phyloP scores from a whole-genome alignment of 2,888 invertebrate genomes.

The Pantelozetes paolii region DNA sequence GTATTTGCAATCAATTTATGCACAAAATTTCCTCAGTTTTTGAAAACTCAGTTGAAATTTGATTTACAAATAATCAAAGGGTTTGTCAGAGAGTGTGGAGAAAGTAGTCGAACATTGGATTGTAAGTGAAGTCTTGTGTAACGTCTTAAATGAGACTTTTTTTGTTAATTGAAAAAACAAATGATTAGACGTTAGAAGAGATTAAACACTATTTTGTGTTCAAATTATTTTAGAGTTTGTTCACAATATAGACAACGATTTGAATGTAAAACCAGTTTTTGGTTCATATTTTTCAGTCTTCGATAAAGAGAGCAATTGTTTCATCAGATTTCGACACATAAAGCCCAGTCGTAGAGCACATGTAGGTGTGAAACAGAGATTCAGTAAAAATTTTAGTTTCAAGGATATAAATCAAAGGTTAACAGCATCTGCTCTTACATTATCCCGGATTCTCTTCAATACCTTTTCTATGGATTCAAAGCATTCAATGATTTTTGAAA shows the following conservation, averaged over 20 bases:
- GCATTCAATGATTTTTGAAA: no score
- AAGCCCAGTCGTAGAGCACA: background rate
- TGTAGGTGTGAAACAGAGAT: background rate
- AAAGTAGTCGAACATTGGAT: conserved; percentile 28
- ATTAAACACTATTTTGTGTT: background rate
- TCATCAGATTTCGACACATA: conserved; percentile 31
- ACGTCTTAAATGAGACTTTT: background rate
- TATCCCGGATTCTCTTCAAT: background rate
- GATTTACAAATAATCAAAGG: background rate
- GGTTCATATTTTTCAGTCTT: background rate
- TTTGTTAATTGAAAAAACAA: background rate
- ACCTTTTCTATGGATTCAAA: background rate
- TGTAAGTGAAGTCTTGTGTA: background rate
- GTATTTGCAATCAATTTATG: conserved; percentile 1
- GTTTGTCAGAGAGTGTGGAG: conserved; percentile 1
- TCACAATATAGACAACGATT: background rate
- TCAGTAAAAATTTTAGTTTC: background rate
- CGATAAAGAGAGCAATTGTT: conserved; percentile 23
- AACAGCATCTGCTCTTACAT: conserved; percentile 2
- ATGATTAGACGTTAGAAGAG: background rate
- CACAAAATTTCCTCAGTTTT: background rate
- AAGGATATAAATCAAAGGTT: conserved; percentile 18
- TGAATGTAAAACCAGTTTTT: conserved; percentile 17
- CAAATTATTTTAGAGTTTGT: background rate
- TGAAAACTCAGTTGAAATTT: background rate